phyloP scores from a whole-genome alignment of 2,888 invertebrate species.

The Stenurella melanura region DNA sequence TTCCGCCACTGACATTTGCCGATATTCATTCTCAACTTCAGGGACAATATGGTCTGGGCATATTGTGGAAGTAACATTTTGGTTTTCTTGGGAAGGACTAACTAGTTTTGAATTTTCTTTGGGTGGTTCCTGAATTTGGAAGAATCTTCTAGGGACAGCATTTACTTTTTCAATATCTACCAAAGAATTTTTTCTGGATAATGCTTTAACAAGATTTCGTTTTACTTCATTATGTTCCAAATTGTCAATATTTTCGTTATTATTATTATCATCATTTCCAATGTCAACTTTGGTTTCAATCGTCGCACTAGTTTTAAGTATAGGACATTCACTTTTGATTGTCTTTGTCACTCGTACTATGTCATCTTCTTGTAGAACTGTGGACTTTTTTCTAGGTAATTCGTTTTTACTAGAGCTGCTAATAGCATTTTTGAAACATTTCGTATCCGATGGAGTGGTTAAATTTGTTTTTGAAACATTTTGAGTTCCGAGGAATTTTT shows the following conservation, averaged over 20 bases:
- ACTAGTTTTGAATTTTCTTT: constrained; percentile 25
- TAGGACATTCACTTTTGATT: not conserved
- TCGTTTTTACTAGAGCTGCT: constrained; percentile 36
- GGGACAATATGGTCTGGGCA: constrained; percentile 64
- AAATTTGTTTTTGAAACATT: constrained; percentile 5
- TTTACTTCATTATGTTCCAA: constrained; percentile 12
- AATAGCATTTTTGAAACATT: constrained; percentile 50
- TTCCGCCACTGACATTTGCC: constrained; percentile 53
- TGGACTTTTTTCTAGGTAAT: not conserved
- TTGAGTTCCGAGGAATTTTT: constrained; percentile 65
- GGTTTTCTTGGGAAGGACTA: constrained; percentile 1
- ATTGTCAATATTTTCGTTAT: constrained; percentile 1
- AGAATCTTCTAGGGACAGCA: constrained; percentile 28
- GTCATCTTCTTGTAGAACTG: not conserved
- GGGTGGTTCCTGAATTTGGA: constrained; percentile 7
- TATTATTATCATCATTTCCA: constrained; percentile 1
- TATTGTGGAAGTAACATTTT: constrained; percentile 64
- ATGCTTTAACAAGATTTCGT: constrained; percentile 2
- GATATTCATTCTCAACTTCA: constrained; percentile 58
- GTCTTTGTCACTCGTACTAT: constrained; percentile 20
- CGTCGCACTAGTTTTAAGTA: not conserved
- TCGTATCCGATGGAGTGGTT: constrained; percentile 35
- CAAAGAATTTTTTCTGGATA: not conserved
- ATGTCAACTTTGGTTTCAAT: not conserved
- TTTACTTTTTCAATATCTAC: constrained; percentile 16